These are phyloP conservation scores for Python bivittatus DNA, from an alignment of 2,113 vertebrate species.

Conservation along the genomic window DNA sequence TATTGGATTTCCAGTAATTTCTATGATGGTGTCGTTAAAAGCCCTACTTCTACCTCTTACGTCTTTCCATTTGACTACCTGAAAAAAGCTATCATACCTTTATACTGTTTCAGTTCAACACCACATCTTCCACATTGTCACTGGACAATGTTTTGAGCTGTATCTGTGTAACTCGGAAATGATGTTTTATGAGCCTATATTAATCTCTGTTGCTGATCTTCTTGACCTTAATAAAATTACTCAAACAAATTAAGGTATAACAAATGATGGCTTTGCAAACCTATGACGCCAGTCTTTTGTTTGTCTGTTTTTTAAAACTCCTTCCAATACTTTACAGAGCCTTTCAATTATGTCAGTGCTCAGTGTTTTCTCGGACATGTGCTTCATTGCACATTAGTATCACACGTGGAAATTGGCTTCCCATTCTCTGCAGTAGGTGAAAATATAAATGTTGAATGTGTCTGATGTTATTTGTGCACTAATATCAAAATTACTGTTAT, in stretches of 20 bases:
- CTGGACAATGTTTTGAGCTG: background rate
- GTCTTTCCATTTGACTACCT: background rate
- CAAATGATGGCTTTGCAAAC: background rate
- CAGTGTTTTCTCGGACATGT: constrained; percentile 19
- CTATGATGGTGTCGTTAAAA: background rate
- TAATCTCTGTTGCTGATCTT: background rate
- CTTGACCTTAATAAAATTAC: background rate
- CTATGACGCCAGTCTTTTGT: background rate
- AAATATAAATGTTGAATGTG: constrained; percentile 61
- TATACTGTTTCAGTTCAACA: background rate
- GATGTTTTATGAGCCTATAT: background rate
- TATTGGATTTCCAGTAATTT: background rate
- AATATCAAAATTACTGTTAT: constrained; percentile 73
- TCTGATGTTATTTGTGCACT: constrained; percentile 69
- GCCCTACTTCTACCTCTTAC: background rate
- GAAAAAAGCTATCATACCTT: background rate
- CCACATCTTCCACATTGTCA: background rate
- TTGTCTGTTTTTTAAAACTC: background rate
- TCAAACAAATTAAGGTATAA: background rate
- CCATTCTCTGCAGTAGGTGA: constrained; percentile 60
- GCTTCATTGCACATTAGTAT: constrained; percentile 25
- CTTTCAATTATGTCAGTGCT: background rate
- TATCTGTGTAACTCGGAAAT: background rate
- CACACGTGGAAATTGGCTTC: constrained; percentile 57
- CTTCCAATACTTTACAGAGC: constrained; percentile 8